phyloP scores from a whole-genome alignment of 2,888 invertebrate species.

The Tachina fera region DNA sequence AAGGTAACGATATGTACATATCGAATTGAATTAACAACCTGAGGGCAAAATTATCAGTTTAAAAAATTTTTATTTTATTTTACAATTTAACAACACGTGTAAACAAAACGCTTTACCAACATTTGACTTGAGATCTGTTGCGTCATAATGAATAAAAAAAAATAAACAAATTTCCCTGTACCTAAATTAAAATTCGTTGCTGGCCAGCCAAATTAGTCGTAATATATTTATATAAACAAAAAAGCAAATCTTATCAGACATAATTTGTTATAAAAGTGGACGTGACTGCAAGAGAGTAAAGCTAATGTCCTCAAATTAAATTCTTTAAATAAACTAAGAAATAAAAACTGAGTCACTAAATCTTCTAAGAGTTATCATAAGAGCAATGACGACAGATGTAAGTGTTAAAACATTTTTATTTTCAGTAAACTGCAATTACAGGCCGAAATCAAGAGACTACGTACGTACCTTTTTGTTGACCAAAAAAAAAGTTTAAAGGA shows the following conservation, averaged over 20 bases:
- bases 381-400: neutral
- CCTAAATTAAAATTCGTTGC: neutral
- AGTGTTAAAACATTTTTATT: neutral
- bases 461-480: neutral
- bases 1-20: too few species aligned
- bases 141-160: neutral
- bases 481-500: neutral
- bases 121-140: too few species aligned
- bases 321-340: neutral
- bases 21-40: too few species aligned
- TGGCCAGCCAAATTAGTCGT: neutral
- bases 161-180: neutral
- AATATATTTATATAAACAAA: neutral
- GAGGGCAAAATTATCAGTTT: too few species aligned
- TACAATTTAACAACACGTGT: too few species aligned
- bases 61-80: too few species aligned
- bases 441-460: neutral
- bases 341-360: neutral
- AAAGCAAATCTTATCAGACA: slow-evolving; percentile 46
- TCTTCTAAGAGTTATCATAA: neutral
- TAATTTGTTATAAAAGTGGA: slow-evolving; percentile 23
- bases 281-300: slow-evolving; percentile 40
- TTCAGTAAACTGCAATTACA: neutral
- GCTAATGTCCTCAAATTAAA: slow-evolving; percentile 7
- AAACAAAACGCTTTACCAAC: too few species aligned